phyloP scores from a whole-genome alignment of 2,113 vertebrate genomes.

The Mormyrus iriodes region DNA sequence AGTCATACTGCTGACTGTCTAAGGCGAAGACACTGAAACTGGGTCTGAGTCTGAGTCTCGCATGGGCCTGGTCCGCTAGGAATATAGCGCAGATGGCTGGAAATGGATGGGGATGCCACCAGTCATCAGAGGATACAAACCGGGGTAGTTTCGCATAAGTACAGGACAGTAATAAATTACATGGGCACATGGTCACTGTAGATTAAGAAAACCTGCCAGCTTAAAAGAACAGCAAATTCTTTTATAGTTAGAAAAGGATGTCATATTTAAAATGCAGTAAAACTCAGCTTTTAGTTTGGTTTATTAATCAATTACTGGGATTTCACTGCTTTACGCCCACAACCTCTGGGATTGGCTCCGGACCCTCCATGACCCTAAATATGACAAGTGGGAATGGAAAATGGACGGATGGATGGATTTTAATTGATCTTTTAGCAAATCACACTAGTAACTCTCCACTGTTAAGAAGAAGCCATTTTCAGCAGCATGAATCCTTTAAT shows the following conservation, averaged over 20 bases:
- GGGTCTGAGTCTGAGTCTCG: conserved; percentile 36
- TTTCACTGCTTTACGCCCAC: no score
- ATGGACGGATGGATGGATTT: not conserved
- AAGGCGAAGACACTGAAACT: not conserved
- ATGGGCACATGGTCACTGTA: not conserved
- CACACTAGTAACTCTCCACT: not conserved
- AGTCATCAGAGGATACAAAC: not conserved
- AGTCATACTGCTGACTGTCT: not conserved
- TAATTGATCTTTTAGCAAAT: not conserved
- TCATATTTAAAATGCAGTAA: not conserved
- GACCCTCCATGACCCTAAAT: no score
- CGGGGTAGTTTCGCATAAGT: not conserved
- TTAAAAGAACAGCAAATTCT: not conserved
- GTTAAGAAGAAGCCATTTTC: not conserved
- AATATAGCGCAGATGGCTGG: conserved; percentile 46
- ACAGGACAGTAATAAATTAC: not conserved
- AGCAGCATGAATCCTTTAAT: not conserved
- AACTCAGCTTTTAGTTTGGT: not conserved
- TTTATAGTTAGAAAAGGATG: not conserved
- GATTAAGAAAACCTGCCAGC: no score
- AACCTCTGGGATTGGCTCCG: no score
- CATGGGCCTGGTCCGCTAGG: conserved; percentile 20
- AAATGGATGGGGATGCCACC: conserved; percentile 32
- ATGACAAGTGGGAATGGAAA: no score
- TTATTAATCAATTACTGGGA: not conserved